Conservation (phyloP, 2,797 vertebrate genomes). For the Falco novaeseelandiae region DNA sequence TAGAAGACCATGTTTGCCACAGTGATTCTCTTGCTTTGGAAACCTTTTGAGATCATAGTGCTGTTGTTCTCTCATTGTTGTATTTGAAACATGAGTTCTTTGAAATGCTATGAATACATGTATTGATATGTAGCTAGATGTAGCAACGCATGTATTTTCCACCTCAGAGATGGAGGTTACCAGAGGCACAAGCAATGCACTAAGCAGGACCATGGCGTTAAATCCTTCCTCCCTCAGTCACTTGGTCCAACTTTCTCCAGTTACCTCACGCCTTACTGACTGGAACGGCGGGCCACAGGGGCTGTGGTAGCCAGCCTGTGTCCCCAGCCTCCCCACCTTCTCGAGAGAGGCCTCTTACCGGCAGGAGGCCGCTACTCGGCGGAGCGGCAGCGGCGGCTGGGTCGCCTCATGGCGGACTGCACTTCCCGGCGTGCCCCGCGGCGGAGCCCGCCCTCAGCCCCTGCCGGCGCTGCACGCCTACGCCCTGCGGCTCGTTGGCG, state of each 20-base stretch:
- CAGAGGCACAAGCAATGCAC: neutral
- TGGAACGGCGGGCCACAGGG: too few relatives aligned
- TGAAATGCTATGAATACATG: neutral
- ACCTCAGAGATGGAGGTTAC: rapidly evolving
- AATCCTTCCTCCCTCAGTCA: too few relatives aligned
- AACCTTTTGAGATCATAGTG: neutral
- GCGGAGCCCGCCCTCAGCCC: too few relatives aligned
- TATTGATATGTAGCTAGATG: rapidly evolving
- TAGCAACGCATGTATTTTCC: neutral
- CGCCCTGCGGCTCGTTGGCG: too few relatives aligned
- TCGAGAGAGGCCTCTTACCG: neutral
- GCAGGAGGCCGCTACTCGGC: too few relatives aligned
- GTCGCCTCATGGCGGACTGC: neutral
- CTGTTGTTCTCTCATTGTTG: neutral
- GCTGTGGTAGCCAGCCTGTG: too few relatives aligned
- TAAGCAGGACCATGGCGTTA: too few relatives aligned
- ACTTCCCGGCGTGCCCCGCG: slow-evolving; percentile 41
- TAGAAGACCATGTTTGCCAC: neutral
- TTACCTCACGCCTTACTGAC: neutral
- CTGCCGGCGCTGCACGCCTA: too few relatives aligned
- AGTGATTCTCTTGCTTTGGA: neutral
- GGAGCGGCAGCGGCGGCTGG: neutral
- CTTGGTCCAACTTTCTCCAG: too few relatives aligned
- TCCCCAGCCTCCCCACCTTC: too few relatives aligned
- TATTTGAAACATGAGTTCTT: neutral